Evolutionary conservation across 2,113 vertebrate species (phyloP).

Genomic region (Charadrius vociferus): DNA sequence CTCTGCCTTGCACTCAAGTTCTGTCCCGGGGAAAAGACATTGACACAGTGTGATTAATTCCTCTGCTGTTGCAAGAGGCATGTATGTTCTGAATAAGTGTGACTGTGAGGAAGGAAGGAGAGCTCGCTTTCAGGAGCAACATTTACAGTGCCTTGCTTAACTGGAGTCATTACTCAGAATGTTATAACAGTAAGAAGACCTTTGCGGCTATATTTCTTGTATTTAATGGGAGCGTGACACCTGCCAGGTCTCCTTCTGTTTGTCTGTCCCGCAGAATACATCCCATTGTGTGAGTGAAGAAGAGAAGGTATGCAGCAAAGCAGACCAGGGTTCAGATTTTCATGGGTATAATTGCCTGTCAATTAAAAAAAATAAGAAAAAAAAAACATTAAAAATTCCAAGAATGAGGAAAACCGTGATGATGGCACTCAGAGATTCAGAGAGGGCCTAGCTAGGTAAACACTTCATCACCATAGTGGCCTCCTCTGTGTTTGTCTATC

Average conservation of each 20-base stretch:
- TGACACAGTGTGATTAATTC: background rate
- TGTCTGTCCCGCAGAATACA: background rate
- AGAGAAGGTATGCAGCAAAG: background rate
- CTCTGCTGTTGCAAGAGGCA: background rate
- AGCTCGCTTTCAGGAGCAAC: background rate
- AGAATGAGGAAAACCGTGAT: slow-evolving; percentile 25
- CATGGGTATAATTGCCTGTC: background rate
- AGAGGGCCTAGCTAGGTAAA: background rate
- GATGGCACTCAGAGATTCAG: slow-evolving; percentile 34
- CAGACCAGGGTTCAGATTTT: background rate
- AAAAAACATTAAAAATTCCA: background rate
- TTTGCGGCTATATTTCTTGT: background rate
- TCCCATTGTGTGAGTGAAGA: background rate
- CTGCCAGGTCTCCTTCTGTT: background rate
- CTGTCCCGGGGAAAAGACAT: background rate
- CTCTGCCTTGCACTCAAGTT: background rate
- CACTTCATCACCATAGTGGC: background rate
- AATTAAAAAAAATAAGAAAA: background rate
- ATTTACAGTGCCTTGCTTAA: background rate
- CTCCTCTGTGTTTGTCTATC: slow-evolving; percentile 29
- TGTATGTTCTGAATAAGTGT: background rate
- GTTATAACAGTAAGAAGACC: background rate
- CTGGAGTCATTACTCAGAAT: background rate
- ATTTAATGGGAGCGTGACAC: background rate
- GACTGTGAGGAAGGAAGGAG: background rate